A percentile compares a stretch with the other conserved stretches of the same genome.
phyloP scores from a whole-genome alignment of 2,113 vertebrate species.

The Cyprinodon brontotheroides region DNA sequence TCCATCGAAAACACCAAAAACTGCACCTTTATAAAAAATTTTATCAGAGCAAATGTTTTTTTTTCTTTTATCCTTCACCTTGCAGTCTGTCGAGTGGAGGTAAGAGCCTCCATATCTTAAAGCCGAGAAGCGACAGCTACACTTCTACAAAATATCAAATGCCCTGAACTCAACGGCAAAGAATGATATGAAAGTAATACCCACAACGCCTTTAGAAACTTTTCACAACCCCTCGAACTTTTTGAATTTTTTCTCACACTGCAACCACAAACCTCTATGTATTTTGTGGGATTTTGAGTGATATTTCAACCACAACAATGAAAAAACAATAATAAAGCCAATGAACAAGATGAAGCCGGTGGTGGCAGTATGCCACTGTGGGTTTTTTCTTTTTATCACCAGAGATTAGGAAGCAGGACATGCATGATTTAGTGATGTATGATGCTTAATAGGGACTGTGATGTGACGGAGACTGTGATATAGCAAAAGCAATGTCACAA shows the following conservation, averaged over 20 bases:
- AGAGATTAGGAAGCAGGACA: background rate
- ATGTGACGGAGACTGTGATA: no score
- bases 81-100: slow-evolving; percentile 25
- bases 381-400: background rate
- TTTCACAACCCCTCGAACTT: background rate
- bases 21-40: slow-evolving; percentile 35
- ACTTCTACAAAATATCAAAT: slow-evolving; percentile 38
- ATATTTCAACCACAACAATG: background rate
- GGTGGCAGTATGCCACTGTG: background rate
- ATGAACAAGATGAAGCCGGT: background rate
- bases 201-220: background rate
- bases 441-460: background rate
- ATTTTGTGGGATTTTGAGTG: background rate
- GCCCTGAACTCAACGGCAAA: background rate
- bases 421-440: background rate
- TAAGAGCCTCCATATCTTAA: slow-evolving; percentile 53
- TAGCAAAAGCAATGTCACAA: no score
- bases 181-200: background rate
- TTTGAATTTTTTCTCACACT: background rate
- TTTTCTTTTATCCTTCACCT: slow-evolving; percentile 35
- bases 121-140: slow-evolving; percentile 15
- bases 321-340: background rate
- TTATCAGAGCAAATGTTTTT: slow-evolving; percentile 32
- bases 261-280: background rate
- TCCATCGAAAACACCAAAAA: slow-evolving; percentile 16